Conservation (phyloP, 2,113 vertebrate species). For the Forbesichthys papilliferus region DNA sequence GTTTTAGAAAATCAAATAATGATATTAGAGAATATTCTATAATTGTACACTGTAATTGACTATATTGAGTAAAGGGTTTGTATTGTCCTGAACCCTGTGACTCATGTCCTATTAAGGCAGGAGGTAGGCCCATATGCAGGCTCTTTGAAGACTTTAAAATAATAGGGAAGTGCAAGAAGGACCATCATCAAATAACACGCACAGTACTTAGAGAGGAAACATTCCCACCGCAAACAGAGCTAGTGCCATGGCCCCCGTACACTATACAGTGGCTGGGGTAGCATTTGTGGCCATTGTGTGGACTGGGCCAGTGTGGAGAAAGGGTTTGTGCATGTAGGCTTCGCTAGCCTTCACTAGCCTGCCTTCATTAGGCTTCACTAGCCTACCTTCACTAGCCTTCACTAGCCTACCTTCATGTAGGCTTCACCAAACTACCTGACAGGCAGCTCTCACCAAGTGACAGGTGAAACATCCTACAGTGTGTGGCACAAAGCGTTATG, state of each 20-base stretch:
- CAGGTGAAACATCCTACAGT: too few species aligned
- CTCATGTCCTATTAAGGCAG: slow-evolving; percentile 56
- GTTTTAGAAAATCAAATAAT: too few species aligned
- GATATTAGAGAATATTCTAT: too few species aligned
- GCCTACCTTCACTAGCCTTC: too few species aligned
- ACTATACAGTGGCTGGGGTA: slow-evolving; percentile 52
- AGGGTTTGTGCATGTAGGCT: slow-evolving; percentile 54
- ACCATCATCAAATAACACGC: slow-evolving; percentile 78
- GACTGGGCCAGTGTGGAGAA: slow-evolving; percentile 77
- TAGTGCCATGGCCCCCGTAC: slow-evolving; percentile 40
- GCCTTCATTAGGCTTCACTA: too few species aligned
- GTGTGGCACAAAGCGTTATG: too few species aligned
- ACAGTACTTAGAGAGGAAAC: slow-evolving; percentile 73
- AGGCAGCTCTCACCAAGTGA: too few species aligned
- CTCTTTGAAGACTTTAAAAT: slow-evolving; percentile 81
- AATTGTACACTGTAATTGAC: too few species aligned
- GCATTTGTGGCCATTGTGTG: slow-evolving; percentile 51
- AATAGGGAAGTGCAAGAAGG: slow-evolving; percentile 78
- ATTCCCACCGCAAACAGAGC: slow-evolving; percentile 61
- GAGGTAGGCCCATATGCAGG: slow-evolving; percentile 50
- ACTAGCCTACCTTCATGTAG: too few species aligned
- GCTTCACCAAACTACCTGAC: too few species aligned
- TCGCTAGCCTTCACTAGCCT: too few species aligned
- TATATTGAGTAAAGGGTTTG: slow-evolving; percentile 34
- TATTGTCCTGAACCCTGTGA: slow-evolving; percentile 55